Percentiles rank a stretch among this genome's conserved stretches.
Evolutionary conservation across 2,888 invertebrate species (phyloP).

Genomic region (Drosophila parthenogenetica): DNA sequence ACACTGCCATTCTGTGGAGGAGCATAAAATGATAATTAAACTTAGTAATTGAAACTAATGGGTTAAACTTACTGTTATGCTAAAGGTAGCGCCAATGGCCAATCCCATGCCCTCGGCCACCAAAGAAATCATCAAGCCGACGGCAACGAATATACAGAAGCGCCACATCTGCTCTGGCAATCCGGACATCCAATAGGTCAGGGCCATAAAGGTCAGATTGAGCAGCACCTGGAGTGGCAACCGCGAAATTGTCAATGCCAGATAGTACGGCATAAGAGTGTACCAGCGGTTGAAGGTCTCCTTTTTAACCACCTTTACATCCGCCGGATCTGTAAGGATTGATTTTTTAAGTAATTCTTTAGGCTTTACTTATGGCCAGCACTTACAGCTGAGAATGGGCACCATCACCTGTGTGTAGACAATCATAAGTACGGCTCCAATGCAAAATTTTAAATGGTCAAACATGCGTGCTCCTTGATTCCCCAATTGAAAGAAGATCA

Average conservation of each 20-base stretch:
- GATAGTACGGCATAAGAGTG: constrained; percentile 88
- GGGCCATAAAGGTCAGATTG: constrained; percentile 87
- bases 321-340: constrained; percentile 87
- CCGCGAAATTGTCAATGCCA: constrained; percentile 88
- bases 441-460: constrained; percentile 89
- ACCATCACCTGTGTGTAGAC: constrained; percentile 90
- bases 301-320: constrained; percentile 89
- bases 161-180: constrained; percentile 89
- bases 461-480: constrained; percentile 89
- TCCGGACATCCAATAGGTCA: constrained; percentile 89
- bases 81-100: constrained; percentile 90
- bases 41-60: neutral
- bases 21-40: too few relatives aligned
- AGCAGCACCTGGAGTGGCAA: constrained; percentile 87
- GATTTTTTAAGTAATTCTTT: too few relatives aligned
- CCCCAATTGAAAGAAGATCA: constrained; percentile 88
- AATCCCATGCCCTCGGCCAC: constrained; percentile 92
- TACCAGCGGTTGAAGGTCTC: constrained; percentile 91
- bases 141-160: constrained; percentile 89
- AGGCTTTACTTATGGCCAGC: neutral
- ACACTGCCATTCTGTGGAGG: constrained; percentile 88
- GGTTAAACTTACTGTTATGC: constrained; percentile 87
- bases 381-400: constrained; percentile 89
- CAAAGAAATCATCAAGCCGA: constrained; percentile 89
- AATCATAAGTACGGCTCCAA: constrained; percentile 88